A percentile compares a stretch with the other conserved stretches of the same genome.
Evolutionary conservation across 2,113 vertebrate genomes (phyloP).

Genomic region (Alligator sinensis): DNA sequence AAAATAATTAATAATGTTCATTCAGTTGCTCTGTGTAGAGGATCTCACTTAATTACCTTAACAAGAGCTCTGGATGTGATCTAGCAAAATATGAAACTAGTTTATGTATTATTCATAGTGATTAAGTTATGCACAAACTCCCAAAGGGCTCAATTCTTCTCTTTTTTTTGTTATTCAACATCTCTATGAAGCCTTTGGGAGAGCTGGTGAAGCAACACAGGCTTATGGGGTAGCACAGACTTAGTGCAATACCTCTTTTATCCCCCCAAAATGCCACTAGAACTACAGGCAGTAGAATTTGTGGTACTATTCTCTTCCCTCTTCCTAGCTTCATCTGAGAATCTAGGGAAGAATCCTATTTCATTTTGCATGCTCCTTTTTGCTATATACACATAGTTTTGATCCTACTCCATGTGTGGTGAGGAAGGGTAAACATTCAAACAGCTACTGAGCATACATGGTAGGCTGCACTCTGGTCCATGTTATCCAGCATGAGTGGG

Average conservation of each 20-base stretch:
- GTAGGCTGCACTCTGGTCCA: too few relatives aligned
- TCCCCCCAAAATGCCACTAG: not conserved
- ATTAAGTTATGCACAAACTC: not conserved
- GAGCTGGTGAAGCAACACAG: not conserved
- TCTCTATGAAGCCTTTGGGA: not conserved
- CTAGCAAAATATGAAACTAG: not conserved
- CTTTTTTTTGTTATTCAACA: not conserved
- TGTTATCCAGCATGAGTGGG: too few relatives aligned
- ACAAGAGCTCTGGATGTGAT: not conserved
- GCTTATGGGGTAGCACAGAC: not conserved
- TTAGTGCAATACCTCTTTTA: not conserved
- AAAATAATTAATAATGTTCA: not conserved
- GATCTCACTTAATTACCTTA: not conserved
- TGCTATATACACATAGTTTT: too few relatives aligned
- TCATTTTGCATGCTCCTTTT: too few relatives aligned
- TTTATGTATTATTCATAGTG: not conserved
- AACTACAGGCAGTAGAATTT: fast-evolving
- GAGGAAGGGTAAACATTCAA: too few relatives aligned
- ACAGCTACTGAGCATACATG: too few relatives aligned
- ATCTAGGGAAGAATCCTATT: not conserved
- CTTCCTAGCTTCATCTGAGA: not conserved
- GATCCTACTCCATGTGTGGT: too few relatives aligned
- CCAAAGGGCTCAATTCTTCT: not conserved
- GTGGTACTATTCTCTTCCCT: not conserved
- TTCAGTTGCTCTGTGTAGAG: not conserved